Evolutionary conservation across 2,797 vertebrate genomes (phyloP).

Genomic region (Halcyon badia): DNA sequence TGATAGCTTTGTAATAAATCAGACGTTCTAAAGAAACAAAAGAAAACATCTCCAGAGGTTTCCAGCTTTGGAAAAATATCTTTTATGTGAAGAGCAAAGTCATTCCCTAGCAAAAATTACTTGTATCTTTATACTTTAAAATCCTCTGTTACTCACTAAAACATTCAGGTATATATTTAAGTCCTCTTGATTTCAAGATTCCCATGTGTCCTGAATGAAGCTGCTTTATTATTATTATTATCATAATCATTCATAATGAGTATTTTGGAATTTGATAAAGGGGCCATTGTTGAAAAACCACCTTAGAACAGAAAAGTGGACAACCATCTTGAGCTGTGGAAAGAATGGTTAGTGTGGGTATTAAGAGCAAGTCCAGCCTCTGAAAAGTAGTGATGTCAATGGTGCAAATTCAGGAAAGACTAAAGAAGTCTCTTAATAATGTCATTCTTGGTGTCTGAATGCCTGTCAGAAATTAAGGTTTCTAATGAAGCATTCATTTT

Average conservation of each 20-base stretch:
- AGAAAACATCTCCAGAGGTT: neutral
- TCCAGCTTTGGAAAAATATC: neutral
- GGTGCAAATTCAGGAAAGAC: neutral
- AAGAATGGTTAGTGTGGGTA: neutral
- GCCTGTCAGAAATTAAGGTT: neutral
- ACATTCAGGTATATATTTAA: neutral
- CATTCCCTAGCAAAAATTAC: neutral
- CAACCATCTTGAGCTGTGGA: neutral
- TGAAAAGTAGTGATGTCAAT: neutral
- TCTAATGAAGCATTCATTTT: neutral
- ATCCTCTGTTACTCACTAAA: neutral
- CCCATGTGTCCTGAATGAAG: neutral
- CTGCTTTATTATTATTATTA: neutral
- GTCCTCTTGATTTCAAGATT: neutral
- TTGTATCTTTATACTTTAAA: neutral
- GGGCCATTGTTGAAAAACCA: neutral
- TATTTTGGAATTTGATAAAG: neutral
- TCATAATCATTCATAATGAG: neutral
- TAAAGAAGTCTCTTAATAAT: neutral
- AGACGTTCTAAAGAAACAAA: neutral
- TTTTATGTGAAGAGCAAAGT: neutral
- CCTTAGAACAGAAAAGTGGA: neutral
- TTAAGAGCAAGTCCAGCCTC: neutral
- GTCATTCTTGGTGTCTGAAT: neutral
- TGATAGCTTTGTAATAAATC: neutral